Evolutionary conservation across 2,113 vertebrate genomes (phyloP).

Genomic region (Formicarius rufipectus): DNA sequence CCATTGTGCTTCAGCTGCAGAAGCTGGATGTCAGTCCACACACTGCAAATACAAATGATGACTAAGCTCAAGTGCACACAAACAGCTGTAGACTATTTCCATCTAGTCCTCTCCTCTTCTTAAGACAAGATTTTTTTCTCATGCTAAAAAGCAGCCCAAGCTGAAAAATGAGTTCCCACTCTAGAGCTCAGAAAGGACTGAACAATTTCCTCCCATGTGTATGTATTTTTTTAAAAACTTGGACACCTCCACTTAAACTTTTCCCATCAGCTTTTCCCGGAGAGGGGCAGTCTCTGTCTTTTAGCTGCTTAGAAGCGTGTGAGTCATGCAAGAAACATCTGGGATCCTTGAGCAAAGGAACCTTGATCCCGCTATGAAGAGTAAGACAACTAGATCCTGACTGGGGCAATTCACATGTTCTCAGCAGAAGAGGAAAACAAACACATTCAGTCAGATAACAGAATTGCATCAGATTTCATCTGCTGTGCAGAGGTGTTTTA

Average conservation of each 20-base stretch:
- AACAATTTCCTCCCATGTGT: not conserved
- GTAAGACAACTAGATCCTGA: not conserved
- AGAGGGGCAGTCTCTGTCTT: not conserved
- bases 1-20: not conserved
- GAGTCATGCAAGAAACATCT: conserved; percentile 59
- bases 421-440: conserved; percentile 21
- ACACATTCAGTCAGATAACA: conserved; percentile 30
- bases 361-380: conserved; percentile 14
- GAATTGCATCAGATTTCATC: conserved; percentile 57
- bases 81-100: not conserved
- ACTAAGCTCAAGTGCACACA: not conserved
- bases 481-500: conserved; percentile 39
- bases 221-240: not conserved
- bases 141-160: not conserved
- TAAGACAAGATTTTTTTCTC: not conserved
- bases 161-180: not conserved
- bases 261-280: not conserved
- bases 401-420: conserved; percentile 26
- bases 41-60: not conserved
- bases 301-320: not conserved
- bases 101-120: not conserved
- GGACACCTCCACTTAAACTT: not conserved
- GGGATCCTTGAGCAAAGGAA: conserved; percentile 31
- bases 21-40: not conserved
- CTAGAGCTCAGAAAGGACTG: not conserved